Evolutionary conservation across 1,140 invertebrate genomes (phyloP).

Genomic region (Drosophila athabasca): DNA sequence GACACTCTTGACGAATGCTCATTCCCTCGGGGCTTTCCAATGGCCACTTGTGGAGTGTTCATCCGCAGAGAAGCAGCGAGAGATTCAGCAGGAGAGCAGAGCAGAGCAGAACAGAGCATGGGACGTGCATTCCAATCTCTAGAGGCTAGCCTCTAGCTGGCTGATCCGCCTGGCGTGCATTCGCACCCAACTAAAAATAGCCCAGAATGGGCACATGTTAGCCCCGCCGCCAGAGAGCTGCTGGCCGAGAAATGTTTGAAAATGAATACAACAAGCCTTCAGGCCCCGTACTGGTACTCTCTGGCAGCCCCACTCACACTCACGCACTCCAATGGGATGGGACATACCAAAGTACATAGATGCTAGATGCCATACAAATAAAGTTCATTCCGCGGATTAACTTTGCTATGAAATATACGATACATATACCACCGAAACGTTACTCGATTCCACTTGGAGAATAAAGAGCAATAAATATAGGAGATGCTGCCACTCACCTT

Average conservation of each 20-base stretch:
- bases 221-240: conserved; percentile 29
- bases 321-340: conserved; percentile 3
- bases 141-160: conserved; percentile 20
- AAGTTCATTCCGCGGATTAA: conserved; percentile 78
- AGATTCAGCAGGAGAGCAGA: conserved; percentile 18
- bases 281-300: background rate
- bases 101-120: background rate
- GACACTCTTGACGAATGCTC: conserved; percentile 38
- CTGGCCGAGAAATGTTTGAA: conserved; percentile 45
- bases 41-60: conserved; percentile 72
- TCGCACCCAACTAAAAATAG: conserved; percentile 66
- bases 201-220: conserved; percentile 76
- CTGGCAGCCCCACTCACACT: background rate
- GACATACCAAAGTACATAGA: conserved; percentile 1
- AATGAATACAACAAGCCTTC: conserved; percentile 34
- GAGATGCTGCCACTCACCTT: conserved; percentile 63
- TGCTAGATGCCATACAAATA: conserved; percentile 53
- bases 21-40: conserved; percentile 23
- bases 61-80: conserved; percentile 13
- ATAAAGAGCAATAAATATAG: too few species aligned
- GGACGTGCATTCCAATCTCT: conserved; percentile 63
- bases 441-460: too few species aligned
- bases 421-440: too few species aligned
- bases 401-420: conserved; percentile 71
- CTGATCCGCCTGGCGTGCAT: conserved; percentile 62